A percentile compares a stretch with the other conserved stretches of the same genome.
Conservation (phyloP, 2,888 invertebrate genomes). For the Prosopocoilus inquinatus region DNA sequence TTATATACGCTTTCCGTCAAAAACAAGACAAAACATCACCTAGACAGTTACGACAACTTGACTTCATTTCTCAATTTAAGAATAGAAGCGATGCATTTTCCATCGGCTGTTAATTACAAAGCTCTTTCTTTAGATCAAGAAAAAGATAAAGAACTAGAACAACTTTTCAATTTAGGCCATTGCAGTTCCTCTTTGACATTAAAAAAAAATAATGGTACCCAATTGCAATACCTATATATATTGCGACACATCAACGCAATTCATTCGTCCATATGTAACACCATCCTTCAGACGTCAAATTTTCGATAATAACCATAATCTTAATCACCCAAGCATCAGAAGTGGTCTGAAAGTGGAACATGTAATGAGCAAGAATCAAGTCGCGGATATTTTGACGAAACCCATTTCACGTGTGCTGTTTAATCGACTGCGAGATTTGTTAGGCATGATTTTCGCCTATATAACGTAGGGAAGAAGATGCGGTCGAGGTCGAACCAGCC, state of each 20-base stretch:
- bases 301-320: too few species aligned
- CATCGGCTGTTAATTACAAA: background rate
- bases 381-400: too few species aligned
- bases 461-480: too few species aligned
- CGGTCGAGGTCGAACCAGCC: too few species aligned
- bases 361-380: too few species aligned
- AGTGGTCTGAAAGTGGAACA: too few species aligned
- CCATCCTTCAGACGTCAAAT: too few species aligned
- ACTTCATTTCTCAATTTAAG: conserved; percentile 21
- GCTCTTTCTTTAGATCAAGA: background rate
- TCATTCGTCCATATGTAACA: conserved; percentile 4
- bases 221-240: background rate
- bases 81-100: background rate
- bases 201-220: background rate
- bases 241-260: background rate
- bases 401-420: too few species aligned
- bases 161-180: too few species aligned
- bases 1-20: conserved; percentile 14
- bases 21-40: conserved; percentile 12
- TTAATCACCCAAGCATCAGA: too few species aligned
- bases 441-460: too few species aligned
- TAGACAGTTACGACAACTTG: conserved; percentile 19
- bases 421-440: too few species aligned
- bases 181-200: background rate
- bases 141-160: conserved; percentile 3